Base-by-base conservation (phyloP, 2,888 invertebrate species). In the Caenorhabditis virilis region DNA sequence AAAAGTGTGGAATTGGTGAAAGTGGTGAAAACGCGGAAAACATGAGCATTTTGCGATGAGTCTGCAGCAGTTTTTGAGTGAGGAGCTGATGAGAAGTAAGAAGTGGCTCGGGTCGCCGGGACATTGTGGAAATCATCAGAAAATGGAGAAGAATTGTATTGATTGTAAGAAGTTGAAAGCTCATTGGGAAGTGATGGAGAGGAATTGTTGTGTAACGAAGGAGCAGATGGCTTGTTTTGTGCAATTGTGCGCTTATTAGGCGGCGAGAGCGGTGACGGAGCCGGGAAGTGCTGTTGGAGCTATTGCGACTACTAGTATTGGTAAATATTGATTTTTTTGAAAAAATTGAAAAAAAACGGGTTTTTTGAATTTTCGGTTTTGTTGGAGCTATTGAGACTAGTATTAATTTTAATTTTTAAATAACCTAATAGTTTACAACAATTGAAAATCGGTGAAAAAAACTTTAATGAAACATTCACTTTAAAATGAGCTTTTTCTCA, bases 261-360 rank as follows among this genome's bases (percentile, higher is more conserved):
- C 78, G 23, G 48, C 71, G 3, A 54, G 74, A 47, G 82, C 83
- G 7, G 62, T 79, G 26, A 80, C 78, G 2, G 83, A 84, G 70
- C 58, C 82, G 84, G 88, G 93, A 9, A 97, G 95, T 0, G 95
- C 97, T 0, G 97, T 98, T 0, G 98, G 98, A 1, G 98, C 97
- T 1, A 87, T 99, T 26, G 94, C 95, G 2, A 97, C 95, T 0
- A 91, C 94, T 87, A 95, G 95, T 87, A 97, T 99, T 66, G 98
- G 78, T 72, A n/a, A n/a, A n/a, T n/a, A n/a, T n/a, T n/a, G n/a
- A n/a, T n/a, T n/a, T n/a, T n/a, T n/a, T n/a, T n/a, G n/a, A n/a
- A n/a, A n/a, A n/a, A n/a, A n/a, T n/a, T n/a, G n/a, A n/a, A n/a
- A n/a, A n/a, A n/a, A n/a, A n/a, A n/a, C n/a, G n/a, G n/a, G n/a